Conservation (phyloP, 2,113 vertebrate genomes). For the Nothocercus julius region DNA sequence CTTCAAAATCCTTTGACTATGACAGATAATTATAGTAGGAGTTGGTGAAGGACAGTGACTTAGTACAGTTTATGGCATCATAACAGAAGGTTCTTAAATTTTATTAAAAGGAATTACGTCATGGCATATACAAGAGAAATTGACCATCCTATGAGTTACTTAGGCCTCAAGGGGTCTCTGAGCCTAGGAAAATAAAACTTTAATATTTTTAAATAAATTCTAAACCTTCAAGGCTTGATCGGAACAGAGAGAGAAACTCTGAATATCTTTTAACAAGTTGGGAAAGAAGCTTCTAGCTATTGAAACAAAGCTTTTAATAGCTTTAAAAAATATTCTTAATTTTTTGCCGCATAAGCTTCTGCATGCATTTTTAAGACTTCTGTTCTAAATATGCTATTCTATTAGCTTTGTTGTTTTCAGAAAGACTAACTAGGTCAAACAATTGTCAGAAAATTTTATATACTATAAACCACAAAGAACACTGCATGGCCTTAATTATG, state of each 20-base stretch:
- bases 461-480: neutral
- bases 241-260: conserved; percentile 11
- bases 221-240: conserved; percentile 28
- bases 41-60: neutral
- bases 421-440: neutral
- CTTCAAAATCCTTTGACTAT: conserved; percentile 5
- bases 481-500: neutral
- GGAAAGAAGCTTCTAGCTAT: conserved; percentile 19
- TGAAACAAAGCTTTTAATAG: conserved; percentile 15
- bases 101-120: conserved; percentile 33
- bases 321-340: neutral
- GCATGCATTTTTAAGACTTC: neutral
- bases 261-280: conserved; percentile 5
- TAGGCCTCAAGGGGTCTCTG: neutral
- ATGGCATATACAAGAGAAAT: neutral
- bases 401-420: conserved; percentile 25
- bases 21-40: neutral
- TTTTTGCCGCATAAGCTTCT: conserved; percentile 23
- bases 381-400: neutral
- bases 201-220: conserved; percentile 20
- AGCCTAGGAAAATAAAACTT: conserved; percentile 35
- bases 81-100: neutral
- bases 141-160: conserved; percentile 2
- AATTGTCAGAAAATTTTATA: neutral
- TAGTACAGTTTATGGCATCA: neutral